These are phyloP conservation scores for Junonia oenone DNA, from an alignment of 2,888 invertebrate genomes.

Conservation along the genomic window DNA sequence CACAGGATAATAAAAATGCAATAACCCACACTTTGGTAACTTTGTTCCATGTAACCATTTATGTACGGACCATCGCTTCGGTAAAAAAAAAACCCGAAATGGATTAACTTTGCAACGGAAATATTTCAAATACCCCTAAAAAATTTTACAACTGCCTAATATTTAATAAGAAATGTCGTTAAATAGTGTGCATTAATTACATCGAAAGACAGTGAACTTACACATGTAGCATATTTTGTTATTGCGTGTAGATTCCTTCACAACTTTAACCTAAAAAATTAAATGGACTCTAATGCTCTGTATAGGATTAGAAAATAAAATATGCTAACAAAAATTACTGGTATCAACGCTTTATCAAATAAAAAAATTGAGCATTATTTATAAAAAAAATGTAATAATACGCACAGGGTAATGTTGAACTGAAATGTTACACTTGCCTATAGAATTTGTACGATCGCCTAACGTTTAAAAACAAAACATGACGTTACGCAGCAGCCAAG, in stretches of 20 bases:
- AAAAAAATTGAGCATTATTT: conserved; percentile 19
- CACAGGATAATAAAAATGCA: conserved; percentile 23
- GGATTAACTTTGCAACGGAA: conserved; percentile 20
- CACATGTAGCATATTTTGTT: conserved; percentile 21
- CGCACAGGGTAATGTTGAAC: not conserved
- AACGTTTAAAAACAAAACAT: conserved; percentile 12
- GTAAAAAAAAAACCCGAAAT: conserved; percentile 21
- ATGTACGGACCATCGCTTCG: conserved; percentile 21
- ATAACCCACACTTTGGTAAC: conserved; percentile 41
- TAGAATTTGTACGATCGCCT: conserved; percentile 7
- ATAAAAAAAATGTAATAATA: not conserved
- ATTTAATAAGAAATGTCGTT: conserved; percentile 52
- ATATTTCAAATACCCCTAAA: conserved; percentile 37
- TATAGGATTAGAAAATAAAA: not conserved
- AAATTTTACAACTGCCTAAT: conserved; percentile 46
- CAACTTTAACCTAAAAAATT: not conserved
- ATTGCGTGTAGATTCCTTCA: conserved; percentile 19
- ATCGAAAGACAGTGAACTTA: conserved; percentile 39
- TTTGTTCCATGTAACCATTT: conserved; percentile 20
- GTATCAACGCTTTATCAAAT: not conserved
- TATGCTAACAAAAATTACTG: not conserved
- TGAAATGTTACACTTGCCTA: not conserved
- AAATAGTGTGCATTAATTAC: conserved; percentile 72
- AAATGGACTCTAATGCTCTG: not conserved
- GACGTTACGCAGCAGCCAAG: conserved; percentile 23